Conservation (phyloP, 2,113 vertebrate genomes). For the Sprattus sprattus region DNA sequence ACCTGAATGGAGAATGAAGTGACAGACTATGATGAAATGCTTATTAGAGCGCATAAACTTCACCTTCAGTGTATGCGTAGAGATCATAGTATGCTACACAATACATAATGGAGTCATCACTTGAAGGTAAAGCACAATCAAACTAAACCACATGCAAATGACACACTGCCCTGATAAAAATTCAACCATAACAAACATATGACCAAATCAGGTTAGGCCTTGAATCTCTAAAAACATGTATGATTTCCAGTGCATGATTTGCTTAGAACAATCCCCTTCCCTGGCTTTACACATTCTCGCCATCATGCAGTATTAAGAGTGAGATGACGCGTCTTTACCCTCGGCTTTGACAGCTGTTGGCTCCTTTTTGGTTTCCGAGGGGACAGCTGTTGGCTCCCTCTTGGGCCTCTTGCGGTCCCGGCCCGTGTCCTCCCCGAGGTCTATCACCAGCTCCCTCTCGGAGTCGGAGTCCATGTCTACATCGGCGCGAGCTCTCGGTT, state of each 20-base stretch:
- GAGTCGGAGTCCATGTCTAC: constrained; percentile 91
- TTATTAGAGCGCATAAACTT: neutral
- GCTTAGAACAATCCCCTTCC: neutral
- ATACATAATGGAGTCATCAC: neutral
- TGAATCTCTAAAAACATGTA: neutral
- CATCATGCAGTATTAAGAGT: neutral
- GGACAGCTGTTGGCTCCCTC: constrained; percentile 70
- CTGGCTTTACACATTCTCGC: neutral
- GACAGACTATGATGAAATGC: neutral
- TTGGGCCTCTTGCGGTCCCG: constrained; percentile 85
- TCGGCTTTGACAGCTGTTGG: constrained; percentile 76
- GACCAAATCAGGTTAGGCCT: neutral
- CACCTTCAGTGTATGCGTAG: neutral
- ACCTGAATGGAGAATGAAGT: constrained; percentile 59
- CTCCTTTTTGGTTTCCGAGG: constrained; percentile 73
- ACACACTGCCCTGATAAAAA: neutral
- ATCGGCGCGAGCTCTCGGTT: constrained; percentile 78
- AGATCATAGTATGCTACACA: neutral
- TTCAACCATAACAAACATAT: neutral
- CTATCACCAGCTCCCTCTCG: constrained; percentile 95
- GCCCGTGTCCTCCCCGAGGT: constrained; percentile 89
- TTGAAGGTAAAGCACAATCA: neutral
- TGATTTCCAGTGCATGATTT: neutral
- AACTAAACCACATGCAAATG: constrained; percentile 2
- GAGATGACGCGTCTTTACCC: constrained; percentile 62